phyloP scores from a whole-genome alignment of 2,797 vertebrate genomes.

The Hydrolagus colliei region DNA sequence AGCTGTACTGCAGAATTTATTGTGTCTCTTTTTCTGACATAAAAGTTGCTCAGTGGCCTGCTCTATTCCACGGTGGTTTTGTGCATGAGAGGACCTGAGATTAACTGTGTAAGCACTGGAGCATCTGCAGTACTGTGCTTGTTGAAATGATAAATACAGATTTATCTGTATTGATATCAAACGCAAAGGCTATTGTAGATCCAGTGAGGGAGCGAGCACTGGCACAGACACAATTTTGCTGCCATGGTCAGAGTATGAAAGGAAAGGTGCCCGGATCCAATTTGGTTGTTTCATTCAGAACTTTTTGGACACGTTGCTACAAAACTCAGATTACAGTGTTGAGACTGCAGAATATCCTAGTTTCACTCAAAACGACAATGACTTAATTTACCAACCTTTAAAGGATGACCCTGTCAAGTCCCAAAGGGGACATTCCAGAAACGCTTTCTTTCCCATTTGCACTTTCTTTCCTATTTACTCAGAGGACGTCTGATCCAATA shows the following conservation, averaged over 20 bases:
- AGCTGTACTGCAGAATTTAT: slow-evolving; percentile 6
- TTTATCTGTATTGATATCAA: neutral
- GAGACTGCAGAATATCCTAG: no score
- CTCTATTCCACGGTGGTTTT: neutral
- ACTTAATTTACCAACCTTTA: no score
- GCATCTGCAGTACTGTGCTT: neutral
- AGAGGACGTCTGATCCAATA: neutral
- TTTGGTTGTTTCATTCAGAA: neutral
- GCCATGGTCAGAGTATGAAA: neutral
- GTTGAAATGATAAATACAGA: neutral
- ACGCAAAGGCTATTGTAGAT: no score
- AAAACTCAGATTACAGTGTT: no score
- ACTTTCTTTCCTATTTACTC: neutral
- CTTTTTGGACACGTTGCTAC: no score
- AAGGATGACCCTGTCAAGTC: no score
- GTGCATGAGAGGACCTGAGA: neutral
- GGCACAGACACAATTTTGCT: no score
- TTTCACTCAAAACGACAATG: no score
- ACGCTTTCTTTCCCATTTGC: neutral
- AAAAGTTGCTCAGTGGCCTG: no score
- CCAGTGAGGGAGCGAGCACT: no score
- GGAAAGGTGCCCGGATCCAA: neutral
- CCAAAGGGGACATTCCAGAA: neutral
- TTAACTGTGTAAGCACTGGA: neutral
- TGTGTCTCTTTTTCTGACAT: neutral